A percentile compares a stretch with the other conserved stretches of the same genome.
phyloP scores from a whole-genome alignment of 2,888 invertebrate genomes.

The Suillia variegata region DNA sequence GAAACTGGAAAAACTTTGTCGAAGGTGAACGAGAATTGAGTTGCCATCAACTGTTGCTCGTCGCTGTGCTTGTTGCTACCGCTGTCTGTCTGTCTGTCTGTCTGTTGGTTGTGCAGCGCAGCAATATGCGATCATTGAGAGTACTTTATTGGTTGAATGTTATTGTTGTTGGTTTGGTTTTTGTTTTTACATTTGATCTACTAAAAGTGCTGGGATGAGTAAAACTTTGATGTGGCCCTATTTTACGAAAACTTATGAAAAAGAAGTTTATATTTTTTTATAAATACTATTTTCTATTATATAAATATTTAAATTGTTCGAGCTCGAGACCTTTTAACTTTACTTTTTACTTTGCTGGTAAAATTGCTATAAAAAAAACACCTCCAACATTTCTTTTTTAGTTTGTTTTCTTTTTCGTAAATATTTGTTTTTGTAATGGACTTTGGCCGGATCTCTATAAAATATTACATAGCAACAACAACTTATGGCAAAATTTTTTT shows the following conservation, averaged over 20 bases:
- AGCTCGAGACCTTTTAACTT: neutral
- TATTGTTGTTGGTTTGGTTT: too few relatives aligned
- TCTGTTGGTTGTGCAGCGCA: too few relatives aligned
- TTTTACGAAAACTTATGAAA: neutral
- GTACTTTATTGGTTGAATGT: neutral
- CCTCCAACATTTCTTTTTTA: too few relatives aligned
- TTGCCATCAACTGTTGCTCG: too few relatives aligned
- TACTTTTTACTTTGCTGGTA: too few relatives aligned
- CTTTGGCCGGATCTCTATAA: too few relatives aligned
- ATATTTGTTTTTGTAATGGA: too few relatives aligned
- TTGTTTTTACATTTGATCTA: neutral
- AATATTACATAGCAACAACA: too few relatives aligned
- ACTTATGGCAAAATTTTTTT: too few relatives aligned
- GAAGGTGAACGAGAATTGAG: slow-evolving; percentile 3
- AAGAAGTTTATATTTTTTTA: neutral
- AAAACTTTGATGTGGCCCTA: neutral
- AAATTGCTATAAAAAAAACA: too few relatives aligned
- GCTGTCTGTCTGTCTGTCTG: too few relatives aligned
- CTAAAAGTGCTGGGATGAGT: neutral
- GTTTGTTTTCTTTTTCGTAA: too few relatives aligned
- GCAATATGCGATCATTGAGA: neutral
- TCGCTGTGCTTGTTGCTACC: neutral
- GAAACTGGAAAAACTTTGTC: neutral
- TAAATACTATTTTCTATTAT: neutral
- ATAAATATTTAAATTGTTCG: neutral